A percentile compares a stretch with the other conserved stretches of the same genome.
These are phyloP conservation scores for Platycnemis pennipes DNA, from an alignment of 2,888 invertebrate genomes.

Conservation along the genomic window DNA sequence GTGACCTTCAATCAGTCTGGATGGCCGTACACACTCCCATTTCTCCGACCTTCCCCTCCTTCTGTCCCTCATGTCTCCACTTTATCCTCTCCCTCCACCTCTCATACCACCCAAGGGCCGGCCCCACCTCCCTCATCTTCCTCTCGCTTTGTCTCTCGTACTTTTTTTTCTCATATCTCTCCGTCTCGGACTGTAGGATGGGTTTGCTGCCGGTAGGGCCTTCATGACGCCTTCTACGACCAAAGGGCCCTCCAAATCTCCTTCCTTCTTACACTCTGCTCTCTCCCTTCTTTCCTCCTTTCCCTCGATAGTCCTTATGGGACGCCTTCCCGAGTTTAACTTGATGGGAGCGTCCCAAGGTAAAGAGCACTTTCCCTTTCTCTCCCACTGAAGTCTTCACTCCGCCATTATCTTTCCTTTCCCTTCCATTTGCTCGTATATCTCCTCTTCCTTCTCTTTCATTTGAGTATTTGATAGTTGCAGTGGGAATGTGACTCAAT, in stretches of 20 bases:
- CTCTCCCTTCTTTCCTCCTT: not conserved
- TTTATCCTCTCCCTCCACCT: too few relatives aligned
- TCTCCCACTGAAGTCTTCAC: not conserved
- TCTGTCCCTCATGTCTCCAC: too few relatives aligned
- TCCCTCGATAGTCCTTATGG: not conserved
- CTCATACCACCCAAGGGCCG: too few relatives aligned
- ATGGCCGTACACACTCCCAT: too few relatives aligned
- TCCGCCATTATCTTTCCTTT: not conserved
- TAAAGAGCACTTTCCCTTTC: conserved; percentile 9
- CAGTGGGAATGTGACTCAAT: too few relatives aligned
- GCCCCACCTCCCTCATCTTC: too few relatives aligned
- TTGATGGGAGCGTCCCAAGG: not conserved
- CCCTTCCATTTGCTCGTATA: not conserved
- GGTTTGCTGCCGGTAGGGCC: not conserved
- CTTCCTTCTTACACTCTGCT: not conserved
- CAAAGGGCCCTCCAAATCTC: not conserved
- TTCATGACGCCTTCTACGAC: not conserved
- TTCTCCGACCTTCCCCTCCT: too few relatives aligned
- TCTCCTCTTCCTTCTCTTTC: not conserved
- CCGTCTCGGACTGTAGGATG: not conserved
- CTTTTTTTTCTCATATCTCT: too few relatives aligned
- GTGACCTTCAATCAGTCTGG: not conserved
- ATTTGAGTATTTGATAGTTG: not conserved
- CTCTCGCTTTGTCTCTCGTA: too few relatives aligned
- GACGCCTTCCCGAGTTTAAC: not conserved